Evolutionary conservation across 1,140 invertebrate species (phyloP), one percentile per base, ranked within the genome.

Genomic region (Marisa cornuarietis): DNA sequence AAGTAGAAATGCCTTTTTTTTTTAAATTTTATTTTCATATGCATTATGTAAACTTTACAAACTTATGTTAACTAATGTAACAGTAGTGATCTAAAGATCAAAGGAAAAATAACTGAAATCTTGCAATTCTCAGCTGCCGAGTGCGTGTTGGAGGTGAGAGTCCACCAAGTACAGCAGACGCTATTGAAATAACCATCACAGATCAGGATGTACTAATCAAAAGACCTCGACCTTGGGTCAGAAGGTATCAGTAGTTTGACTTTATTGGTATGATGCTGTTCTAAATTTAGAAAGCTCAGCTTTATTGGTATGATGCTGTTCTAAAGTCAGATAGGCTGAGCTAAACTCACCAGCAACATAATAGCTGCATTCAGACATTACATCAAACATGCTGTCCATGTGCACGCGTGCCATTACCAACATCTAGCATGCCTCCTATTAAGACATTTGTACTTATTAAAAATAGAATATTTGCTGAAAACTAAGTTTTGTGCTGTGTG

Each of bases 161-260:
- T 63, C 89, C 89, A 16, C 88, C 89, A 9, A 84, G 85, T 52
- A 87, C 88, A 49, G 88, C 88, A 14, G 87, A 88, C 71, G 88
- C 86, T 16, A 88, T 90, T 73, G 86, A 90, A 63, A 87, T 90
- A 42, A 85, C 84, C 51, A 81, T 88, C 20, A 85, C 85, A 1
- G 85, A 88, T 71, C 85, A 88, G 73, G 83, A 89, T 63, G 78
- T 90, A 5, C 62, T 90, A 18, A 88, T 90, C 61, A 84, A 83
- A 9, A 78, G 89, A 83, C 88, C 89, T 14, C 78, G 85, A 76
- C 89, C 88, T 52, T 90, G 88, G 89, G 82, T 87, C n/a, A 85
- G 84, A 84, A 88, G 85, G 89, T 89, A 79, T 22, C 54, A 6
- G 11, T 58, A 18, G 11, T 58, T 18, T 58, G n/a, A 68, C 31